These are phyloP conservation scores for Calcarius ornatus DNA, from an alignment of 2,113 vertebrate species.

Conservation along the genomic window DNA sequence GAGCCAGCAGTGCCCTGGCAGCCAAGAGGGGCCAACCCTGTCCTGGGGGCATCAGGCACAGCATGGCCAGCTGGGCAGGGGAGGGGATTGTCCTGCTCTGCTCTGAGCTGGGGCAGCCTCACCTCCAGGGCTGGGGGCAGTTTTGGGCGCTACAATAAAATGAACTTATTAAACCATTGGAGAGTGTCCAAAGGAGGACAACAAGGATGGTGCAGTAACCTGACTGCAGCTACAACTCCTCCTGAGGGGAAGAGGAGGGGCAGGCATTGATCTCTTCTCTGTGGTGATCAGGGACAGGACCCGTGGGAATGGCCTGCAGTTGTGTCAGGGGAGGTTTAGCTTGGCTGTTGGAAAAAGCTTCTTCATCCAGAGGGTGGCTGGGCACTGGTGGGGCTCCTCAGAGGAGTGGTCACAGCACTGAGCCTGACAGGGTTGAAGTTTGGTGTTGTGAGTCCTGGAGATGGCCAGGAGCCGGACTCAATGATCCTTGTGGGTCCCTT, in stretches of 20 bases:
- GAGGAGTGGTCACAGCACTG: too few relatives aligned
- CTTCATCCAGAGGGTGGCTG: background rate
- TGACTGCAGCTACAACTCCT: fast-evolving
- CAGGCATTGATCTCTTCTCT: background rate
- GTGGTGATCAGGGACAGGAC: background rate
- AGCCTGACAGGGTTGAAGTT: background rate
- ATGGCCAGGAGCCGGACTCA: background rate
- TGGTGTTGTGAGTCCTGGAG: background rate
- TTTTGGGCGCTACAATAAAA: fast-evolving
- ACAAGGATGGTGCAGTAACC: background rate
- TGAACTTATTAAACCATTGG: background rate
- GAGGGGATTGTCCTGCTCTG: background rate
- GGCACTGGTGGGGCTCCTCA: background rate
- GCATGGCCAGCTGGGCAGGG: background rate
- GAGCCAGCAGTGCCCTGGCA: background rate
- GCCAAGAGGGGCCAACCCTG: background rate
- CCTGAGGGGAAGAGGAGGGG: fast-evolving
- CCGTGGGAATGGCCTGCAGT: fast-evolving
- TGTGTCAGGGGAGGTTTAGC: background rate
- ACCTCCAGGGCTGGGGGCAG: background rate
- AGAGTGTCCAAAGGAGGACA: background rate
- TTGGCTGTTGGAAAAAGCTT: background rate
- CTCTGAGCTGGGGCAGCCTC: fast-evolving
- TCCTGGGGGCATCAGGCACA: background rate
- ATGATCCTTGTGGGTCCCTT: background rate